These are phyloP conservation scores for Epinephelus lanceolatus DNA, from an alignment of 2,113 vertebrate genomes.

Conservation along the genomic window DNA sequence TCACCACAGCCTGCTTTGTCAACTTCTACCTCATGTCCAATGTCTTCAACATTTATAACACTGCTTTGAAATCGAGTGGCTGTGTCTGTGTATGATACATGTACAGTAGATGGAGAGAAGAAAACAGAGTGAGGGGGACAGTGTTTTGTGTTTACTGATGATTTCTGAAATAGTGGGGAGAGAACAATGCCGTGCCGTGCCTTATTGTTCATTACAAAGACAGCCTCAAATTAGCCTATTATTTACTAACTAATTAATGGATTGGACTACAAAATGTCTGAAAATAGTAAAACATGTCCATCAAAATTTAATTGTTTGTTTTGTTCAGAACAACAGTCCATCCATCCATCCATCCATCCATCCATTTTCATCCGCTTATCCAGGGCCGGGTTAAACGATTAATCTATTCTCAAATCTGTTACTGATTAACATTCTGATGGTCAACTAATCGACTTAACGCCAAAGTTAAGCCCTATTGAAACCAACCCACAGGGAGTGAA, in stretches of 20 bases:
- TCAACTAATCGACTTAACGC: too few species aligned
- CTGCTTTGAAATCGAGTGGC: background rate
- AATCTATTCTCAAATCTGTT: too few species aligned
- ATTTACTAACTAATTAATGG: background rate
- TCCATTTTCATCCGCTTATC: too few species aligned
- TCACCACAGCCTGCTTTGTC: slow-evolving; percentile 2
- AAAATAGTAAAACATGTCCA: background rate
- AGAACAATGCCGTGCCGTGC: background rate
- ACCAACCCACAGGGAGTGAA: too few species aligned
- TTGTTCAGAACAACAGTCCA: too few species aligned
- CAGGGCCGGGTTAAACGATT: too few species aligned
- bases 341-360: too few species aligned
- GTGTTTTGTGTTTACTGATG: background rate
- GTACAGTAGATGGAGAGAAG: background rate
- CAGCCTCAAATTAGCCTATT: background rate
- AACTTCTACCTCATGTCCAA: background rate
- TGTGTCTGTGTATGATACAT: background rate
- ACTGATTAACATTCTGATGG: too few species aligned
- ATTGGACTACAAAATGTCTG: too few species aligned
- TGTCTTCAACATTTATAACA: background rate
- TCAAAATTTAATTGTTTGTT: too few species aligned
- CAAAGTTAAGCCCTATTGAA: too few species aligned
- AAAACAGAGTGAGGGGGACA: background rate
- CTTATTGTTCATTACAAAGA: too few species aligned
- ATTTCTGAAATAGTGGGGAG: background rate